Conservation (phyloP, 2,888 invertebrate genomes). For the Drosophila austrosaltans region DNA sequence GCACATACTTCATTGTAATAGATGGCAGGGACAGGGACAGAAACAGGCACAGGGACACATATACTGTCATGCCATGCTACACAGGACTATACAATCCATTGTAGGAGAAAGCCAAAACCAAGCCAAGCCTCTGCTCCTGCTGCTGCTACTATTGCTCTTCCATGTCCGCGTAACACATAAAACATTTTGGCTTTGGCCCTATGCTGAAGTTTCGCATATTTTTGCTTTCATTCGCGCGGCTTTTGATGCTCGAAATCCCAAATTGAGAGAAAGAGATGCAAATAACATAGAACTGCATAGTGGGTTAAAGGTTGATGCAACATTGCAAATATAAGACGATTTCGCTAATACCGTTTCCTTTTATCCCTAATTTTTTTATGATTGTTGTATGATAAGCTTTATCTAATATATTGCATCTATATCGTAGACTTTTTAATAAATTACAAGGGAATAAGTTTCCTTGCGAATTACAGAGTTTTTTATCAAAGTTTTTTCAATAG, state of each 20-base stretch:
- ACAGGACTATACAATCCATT: conserved; percentile 35
- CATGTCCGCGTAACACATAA: conserved; percentile 71
- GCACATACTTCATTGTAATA: conserved; percentile 77
- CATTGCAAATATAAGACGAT: not conserved
- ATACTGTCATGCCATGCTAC: not conserved
- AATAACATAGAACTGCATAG: conserved; percentile 35
- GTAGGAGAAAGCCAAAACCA: conserved; percentile 12
- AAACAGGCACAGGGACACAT: conserved; percentile 27
- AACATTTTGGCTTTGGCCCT: conserved; percentile 56
- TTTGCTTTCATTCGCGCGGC: conserved; percentile 65
- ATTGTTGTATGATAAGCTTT: no score
- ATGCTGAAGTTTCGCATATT: conserved; percentile 72
- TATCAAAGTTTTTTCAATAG: no score
- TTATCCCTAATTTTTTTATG: no score
- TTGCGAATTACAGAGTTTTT: no score
- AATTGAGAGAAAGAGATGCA: conserved; percentile 5
- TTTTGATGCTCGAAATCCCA: conserved; percentile 59
- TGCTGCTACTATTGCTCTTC: not conserved
- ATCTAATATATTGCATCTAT: no score
- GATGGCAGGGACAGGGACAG: conserved; percentile 58
- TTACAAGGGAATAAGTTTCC: no score
- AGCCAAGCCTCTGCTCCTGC: conserved; percentile 24
- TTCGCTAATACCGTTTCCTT: no score
- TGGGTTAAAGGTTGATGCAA: conserved; percentile 29
- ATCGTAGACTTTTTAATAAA: no score